Percentiles rank a stretch among this genome's conserved stretches.
phyloP scores from a whole-genome alignment of 1,140 invertebrate species.

The Bombus turneri region DNA sequence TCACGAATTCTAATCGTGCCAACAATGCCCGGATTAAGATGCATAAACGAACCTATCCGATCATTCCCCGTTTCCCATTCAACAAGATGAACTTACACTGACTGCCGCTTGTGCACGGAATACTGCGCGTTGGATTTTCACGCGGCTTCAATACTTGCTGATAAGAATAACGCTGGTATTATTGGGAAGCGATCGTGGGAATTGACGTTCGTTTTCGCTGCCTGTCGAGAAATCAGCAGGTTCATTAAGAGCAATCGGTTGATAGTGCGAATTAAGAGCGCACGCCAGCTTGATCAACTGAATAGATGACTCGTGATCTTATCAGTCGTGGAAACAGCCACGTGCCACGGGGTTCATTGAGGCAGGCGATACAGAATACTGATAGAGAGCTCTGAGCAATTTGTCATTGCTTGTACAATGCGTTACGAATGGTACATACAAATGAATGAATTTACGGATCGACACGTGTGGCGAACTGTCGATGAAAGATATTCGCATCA shows the following conservation, averaged over 20 bases:
- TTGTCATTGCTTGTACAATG: neutral
- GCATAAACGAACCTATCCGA: conserved; percentile 47
- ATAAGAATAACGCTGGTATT: conserved; percentile 29
- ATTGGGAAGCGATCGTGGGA: neutral
- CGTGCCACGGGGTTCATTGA: neutral
- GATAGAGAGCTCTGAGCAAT: neutral
- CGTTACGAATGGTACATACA: neutral
- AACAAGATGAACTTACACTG: conserved; percentile 41
- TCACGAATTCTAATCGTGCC: conserved; percentile 42
- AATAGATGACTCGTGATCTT: neutral
- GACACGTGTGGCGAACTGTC: neutral
- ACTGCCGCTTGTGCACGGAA: neutral
- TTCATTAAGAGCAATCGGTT: conserved; percentile 11
- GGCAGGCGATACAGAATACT: neutral
- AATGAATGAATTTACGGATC: neutral
- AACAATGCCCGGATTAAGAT: conserved; percentile 65
- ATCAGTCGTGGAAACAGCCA: neutral
- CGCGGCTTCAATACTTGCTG: neutral
- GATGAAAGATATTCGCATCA: too few relatives aligned
- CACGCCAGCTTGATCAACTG: neutral
- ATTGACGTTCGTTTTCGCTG: neutral
- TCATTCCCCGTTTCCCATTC: conserved; percentile 24
- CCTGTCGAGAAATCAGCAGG: neutral
- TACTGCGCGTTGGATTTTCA: neutral
- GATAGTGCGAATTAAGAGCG: neutral